Base-by-base conservation (phyloP, 2,888 invertebrate species). In the Electrophaes corylata region DNA sequence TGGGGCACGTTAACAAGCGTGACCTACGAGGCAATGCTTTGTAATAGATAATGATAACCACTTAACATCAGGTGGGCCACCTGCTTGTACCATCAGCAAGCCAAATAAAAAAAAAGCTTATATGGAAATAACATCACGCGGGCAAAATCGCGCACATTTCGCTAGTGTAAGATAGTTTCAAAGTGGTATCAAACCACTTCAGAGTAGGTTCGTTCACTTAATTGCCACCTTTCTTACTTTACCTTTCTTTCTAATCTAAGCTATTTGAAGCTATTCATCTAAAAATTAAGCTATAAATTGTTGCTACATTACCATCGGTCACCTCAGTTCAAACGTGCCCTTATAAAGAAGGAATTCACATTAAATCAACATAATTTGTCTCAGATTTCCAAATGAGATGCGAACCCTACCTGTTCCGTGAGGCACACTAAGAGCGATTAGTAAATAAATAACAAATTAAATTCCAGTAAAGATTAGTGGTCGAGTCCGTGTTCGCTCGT, bases 371-470 rank as follows among this genome's bases (percentile, higher is more conserved):
- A 66, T 64, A 66, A 68, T 70, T 64, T 69, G 66, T 65, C 67
- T 62, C 66, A 63, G 60, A 64, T 71, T 77, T 74, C 70, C 65
- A 70, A 73, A 79, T 73, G 72, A 77, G 69, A 72, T 72, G 71
- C 69, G 63, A 73, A 72, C 75, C 73, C 73, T 76, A 78, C 81
- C 77, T 73, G 78, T 71, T 71, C 66, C 60, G 26, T 29, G 72
- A 70, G 74, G 57, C 57, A 66, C 64, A 72, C 75, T 69, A 73
- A 70, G 72, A 73, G 72, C 84, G 83, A 84, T 85, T 84, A 84
- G 82, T 86, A 85, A 88, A 86, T 86, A 88, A 88, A 86, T 86
- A 86, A 83, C 85, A 83, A 88, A 88, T 88, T 88, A 88, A 88
- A 88, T 86, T 86, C 85, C 84, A 83, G 73, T 84, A 83, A 86